Percentiles rank a stretch among this genome's conserved stretches.
phyloP scores from a whole-genome alignment of 2,113 vertebrate species.

The Otis tarda region DNA sequence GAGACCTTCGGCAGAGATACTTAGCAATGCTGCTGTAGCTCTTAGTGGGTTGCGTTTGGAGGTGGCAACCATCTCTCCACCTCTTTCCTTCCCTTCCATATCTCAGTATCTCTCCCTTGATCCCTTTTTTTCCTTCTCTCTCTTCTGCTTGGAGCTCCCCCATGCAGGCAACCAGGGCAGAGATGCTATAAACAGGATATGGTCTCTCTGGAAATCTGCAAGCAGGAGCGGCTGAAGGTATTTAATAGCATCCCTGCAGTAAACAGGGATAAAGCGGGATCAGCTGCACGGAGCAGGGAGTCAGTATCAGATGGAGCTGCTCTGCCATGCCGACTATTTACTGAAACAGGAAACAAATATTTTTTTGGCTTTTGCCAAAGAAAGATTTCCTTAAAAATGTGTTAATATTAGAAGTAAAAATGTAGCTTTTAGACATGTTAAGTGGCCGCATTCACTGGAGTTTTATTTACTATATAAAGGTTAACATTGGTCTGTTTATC shows the following conservation, averaged over 20 bases:
- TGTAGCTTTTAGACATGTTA: constrained; percentile 52
- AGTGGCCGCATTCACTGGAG: constrained; percentile 48
- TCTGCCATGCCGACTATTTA: constrained; percentile 6
- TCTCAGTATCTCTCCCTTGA: not conserved
- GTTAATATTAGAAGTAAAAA: constrained; percentile 70
- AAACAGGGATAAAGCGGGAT: constrained; percentile 58
- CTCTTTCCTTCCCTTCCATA: not conserved
- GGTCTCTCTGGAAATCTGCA: constrained; percentile 15
- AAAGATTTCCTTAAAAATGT: constrained; percentile 60
- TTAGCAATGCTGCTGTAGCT: not conserved
- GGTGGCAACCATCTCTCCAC: not conserved
- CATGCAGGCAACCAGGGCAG: not conserved
- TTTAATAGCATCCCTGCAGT: constrained; percentile 29
- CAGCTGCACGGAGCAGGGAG: constrained; percentile 22
- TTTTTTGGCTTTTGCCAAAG: constrained; percentile 42
- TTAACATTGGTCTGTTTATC: constrained; percentile 67
- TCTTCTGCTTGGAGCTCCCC: not conserved
- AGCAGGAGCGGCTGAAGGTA: constrained; percentile 11
- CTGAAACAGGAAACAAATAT: constrained; percentile 56
- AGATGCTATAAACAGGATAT: constrained; percentile 60
- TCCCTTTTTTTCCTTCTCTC: not conserved
- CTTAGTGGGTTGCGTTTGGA: not conserved
- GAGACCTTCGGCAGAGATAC: accelerated
- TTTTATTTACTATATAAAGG: constrained; percentile 67
- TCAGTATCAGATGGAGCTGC: constrained; percentile 3